Evolutionary conservation across 2,888 invertebrate genomes (phyloP), one percentile per base, ranked within the genome.

Genomic region (Agriopis leucophaearia): DNA sequence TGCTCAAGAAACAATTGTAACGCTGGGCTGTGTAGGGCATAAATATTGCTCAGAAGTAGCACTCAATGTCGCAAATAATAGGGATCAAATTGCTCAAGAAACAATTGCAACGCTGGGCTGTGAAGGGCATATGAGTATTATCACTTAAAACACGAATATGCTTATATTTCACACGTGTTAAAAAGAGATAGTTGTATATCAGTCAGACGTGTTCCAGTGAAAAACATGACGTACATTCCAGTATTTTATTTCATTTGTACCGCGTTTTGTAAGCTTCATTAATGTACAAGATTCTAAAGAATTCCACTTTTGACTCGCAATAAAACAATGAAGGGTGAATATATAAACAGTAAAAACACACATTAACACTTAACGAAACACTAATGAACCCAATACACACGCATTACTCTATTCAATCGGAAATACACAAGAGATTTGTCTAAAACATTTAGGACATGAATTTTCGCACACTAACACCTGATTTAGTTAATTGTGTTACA

Each of bases 81-180:
- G 56, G n/a, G 56, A 56, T 48, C 18, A 48, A 48, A 27, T 48
- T 48, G 48, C 48, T 48, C 48, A 48, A 48, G 18, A 18, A 48
- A 10, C 10, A n/a, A 27, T 48, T 48, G 18, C 12, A 48, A 48
- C 6, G 10, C 48, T 48, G 12, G 12, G 18, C 48, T 18, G 48
- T 48, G 48, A 18, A 45, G 15, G 15, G 45, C 15, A 27, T 27
- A 48, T 18, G 18, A 27, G 18, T 48, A 12, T 27, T 27, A 27
- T 10, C 18, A 48, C 27, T 13, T 47, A 12, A 48, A 48, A 48
- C 12, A 47, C 8, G n/a, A 16, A 16, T 16, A 16, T 47, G 8
- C 8, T 16, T 16, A 16, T 16, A 47, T 16, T 4, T 9, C 48
- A 16, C 18, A 10, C 16, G 16, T 15, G 16, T 48, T 48, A 12